Conservation (phyloP, 2,888 invertebrate species). For the Microdon myrmicae region DNA sequence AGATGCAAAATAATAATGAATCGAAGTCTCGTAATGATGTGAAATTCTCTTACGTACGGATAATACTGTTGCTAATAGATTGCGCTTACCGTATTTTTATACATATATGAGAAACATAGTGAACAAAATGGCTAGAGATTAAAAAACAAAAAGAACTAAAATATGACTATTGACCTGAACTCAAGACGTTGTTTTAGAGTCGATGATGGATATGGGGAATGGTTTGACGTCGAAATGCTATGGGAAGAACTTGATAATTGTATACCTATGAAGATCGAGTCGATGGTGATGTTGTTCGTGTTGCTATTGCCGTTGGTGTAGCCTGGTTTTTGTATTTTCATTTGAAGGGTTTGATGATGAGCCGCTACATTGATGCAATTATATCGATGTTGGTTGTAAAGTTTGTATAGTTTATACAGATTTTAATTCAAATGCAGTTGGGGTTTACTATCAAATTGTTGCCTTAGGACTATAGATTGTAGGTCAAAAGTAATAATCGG, state of each 20-base stretch:
- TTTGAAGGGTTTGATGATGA: conserved; percentile 75
- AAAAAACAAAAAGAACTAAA: no score
- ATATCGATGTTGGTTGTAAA: conserved; percentile 61
- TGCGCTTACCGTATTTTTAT: no score
- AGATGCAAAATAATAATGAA: no score
- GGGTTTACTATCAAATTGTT: conserved; percentile 83
- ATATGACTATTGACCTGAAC: no score
- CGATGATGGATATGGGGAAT: conserved; percentile 9
- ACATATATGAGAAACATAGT: no score
- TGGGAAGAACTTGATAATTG: conserved; percentile 4
- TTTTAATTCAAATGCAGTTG: conserved; percentile 85
- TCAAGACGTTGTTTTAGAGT: conserved; percentile 59
- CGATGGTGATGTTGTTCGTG: conserved; percentile 18
- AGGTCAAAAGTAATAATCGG: no score
- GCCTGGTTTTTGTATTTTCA: conserved; percentile 64
- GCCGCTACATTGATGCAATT: conserved; percentile 60
- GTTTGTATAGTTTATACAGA: conserved; percentile 80
- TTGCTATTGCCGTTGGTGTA: conserved; percentile 67
- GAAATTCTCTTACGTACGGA: no score
- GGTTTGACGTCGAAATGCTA: conserved; percentile 41
- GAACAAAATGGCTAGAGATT: no score
- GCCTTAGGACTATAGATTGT: conserved; percentile 85
- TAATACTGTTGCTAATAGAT: no score
- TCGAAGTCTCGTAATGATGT: no score
- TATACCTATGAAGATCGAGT: conserved; percentile 24